Percentiles rank a stretch among this genome's conserved stretches.
Conservation (phyloP, 2,113 vertebrate genomes). For the Mirza zaza region DNA sequence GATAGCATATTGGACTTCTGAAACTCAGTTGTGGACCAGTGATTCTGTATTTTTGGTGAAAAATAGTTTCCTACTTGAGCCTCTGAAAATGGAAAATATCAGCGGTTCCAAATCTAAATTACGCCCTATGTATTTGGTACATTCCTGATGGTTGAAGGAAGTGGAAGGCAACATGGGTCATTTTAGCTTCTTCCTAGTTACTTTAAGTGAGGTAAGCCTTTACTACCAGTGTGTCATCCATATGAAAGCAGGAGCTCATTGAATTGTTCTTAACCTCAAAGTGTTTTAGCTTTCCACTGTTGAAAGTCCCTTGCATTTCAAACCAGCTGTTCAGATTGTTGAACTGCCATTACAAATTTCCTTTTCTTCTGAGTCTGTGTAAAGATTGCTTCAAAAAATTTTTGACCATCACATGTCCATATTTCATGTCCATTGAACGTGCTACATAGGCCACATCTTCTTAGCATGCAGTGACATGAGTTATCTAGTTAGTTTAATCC, state of each 20-base stretch:
- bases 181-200: not conserved
- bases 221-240: not conserved
- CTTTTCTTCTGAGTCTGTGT: not conserved
- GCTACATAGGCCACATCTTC: not conserved
- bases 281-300: not conserved
- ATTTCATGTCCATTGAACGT: not conserved
- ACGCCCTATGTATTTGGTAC: not conserved
- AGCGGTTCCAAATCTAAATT: constrained; percentile 8
- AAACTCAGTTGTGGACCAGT: not conserved
- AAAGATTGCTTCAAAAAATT: not conserved
- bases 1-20: not conserved
- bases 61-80: not conserved
- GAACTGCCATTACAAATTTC: not conserved
- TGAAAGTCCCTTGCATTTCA: constrained; percentile 25
- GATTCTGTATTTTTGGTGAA: not conserved
- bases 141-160: not conserved
- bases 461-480: not conserved
- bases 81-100: not conserved
- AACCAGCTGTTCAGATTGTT: not conserved
- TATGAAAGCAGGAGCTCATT: not conserved
- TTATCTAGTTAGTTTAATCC: not conserved
- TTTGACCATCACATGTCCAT: not conserved
- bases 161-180: not conserved
- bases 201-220: not conserved
- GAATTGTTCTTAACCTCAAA: not conserved